Evolutionary conservation across 2,797 vertebrate genomes (phyloP).

Genomic region (Cynodonichthys magdalenae): DNA sequence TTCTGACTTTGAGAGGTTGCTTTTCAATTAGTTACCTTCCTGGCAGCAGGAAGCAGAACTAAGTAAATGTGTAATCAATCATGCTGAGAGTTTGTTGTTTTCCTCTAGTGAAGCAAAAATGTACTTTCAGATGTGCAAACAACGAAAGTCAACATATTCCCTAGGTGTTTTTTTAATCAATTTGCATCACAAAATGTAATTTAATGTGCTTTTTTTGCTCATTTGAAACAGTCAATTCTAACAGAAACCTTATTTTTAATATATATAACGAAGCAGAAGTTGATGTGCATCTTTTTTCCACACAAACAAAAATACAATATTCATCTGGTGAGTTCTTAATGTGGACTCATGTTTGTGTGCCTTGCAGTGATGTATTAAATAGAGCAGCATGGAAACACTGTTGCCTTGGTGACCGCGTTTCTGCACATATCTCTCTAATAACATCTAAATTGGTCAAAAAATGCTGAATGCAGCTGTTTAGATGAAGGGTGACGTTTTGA

Average conservation of each 20-base stretch:
- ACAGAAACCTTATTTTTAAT: not conserved
- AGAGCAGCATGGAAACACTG: not conserved
- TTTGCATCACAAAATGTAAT: not conserved
- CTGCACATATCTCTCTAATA: not conserved
- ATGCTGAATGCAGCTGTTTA: not conserved
- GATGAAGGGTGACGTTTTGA: no score
- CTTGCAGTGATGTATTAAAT: conserved; percentile 2
- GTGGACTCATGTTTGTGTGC: not conserved
- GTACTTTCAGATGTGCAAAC: not conserved
- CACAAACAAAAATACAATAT: no score
- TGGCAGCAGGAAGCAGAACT: not conserved
- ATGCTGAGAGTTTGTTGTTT: not conserved
- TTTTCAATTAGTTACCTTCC: not conserved
- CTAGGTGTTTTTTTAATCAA: no score
- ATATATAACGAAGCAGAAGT: not conserved
- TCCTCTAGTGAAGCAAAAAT: not conserved
- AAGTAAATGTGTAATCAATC: not conserved
- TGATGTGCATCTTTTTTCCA: not conserved
- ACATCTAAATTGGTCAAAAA: not conserved
- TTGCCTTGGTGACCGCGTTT: conserved; percentile 15
- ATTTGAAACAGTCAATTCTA: not conserved
- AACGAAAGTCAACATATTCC: not conserved
- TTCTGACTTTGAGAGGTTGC: not conserved
- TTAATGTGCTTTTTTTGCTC: not conserved
- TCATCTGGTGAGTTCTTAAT: no score